Evolutionary conservation across 2,888 invertebrate genomes (phyloP).

Genomic region (Barypeithes pellucidus): DNA sequence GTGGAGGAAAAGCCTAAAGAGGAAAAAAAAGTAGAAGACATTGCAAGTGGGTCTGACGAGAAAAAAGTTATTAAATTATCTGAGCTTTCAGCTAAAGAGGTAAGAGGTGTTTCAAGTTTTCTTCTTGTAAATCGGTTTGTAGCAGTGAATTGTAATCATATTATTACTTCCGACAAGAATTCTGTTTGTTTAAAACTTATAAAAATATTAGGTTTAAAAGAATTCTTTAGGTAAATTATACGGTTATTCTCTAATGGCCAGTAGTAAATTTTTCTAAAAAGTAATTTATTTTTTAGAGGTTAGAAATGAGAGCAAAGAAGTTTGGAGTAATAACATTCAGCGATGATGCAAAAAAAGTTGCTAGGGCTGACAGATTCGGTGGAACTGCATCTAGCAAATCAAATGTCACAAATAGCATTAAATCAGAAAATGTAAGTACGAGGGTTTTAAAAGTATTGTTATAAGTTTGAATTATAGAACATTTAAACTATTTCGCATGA

Average conservation of each 20-base stretch:
- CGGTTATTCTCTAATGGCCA: too few species aligned
- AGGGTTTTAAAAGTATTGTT: too few species aligned
- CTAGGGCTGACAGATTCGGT: slow-evolving; percentile 80
- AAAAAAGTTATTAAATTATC: slow-evolving; percentile 76
- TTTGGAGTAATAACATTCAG: slow-evolving; percentile 79
- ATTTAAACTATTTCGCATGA: too few species aligned
- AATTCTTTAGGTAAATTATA: too few species aligned
- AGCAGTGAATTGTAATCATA: too few species aligned
- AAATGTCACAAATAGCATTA: slow-evolving; percentile 54
- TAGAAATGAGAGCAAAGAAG: slow-evolving; percentile 87
- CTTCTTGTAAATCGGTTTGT: too few species aligned
- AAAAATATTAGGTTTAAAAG: too few species aligned
- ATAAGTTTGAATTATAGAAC: too few species aligned
- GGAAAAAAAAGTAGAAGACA: slow-evolving; percentile 60
- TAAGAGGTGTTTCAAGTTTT: slow-evolving; percentile 59
- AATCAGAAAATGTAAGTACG: slow-evolving; percentile 40
- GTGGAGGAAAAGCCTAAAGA: slow-evolving; percentile 17
- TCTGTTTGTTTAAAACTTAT: too few species aligned
- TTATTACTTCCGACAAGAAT: too few species aligned
- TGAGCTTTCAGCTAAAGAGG: slow-evolving; percentile 75
- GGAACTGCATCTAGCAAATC: slow-evolving; percentile 2
- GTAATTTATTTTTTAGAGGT: slow-evolving; percentile 67
- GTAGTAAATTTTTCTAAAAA: not conserved
- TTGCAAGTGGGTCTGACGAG: slow-evolving; percentile 59
- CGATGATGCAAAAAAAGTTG: slow-evolving; percentile 78